These are phyloP conservation scores for Ptiloglossa arizonensis DNA, from an alignment of 1,140 invertebrate genomes.

Conservation along the genomic window DNA sequence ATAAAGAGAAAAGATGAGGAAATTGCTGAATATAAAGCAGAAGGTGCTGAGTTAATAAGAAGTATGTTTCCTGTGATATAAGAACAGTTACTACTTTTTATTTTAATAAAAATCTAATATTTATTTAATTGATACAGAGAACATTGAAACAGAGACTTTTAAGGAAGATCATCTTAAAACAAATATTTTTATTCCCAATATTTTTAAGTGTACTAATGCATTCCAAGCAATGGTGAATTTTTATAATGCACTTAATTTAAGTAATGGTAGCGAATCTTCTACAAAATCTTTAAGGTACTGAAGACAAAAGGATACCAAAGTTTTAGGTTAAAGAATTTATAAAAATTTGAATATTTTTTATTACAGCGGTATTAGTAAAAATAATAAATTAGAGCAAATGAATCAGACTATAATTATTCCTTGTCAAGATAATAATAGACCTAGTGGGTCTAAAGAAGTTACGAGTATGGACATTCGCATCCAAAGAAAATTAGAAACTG, in stretches of 20 bases:
- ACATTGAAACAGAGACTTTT: slow-evolving; percentile 72
- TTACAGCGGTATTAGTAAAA: neutral
- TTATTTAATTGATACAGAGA: slow-evolving; percentile 56
- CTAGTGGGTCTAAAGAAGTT: neutral
- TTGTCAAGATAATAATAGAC: neutral
- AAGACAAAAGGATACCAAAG: neutral
- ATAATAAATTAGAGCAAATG: neutral
- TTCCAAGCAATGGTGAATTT: slow-evolving; percentile 53
- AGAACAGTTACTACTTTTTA: neutral
- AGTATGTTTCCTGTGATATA: slow-evolving; percentile 54
- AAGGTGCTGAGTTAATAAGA: slow-evolving; percentile 72
- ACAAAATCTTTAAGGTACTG: slow-evolving; percentile 24
- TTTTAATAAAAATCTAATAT: slow-evolving; percentile 10
- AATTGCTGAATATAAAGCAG: slow-evolving; percentile 76
- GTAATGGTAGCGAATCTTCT: neutral
- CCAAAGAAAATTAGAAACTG: neutral
- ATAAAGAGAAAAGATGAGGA: slow-evolving; percentile 75
- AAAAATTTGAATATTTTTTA: neutral
- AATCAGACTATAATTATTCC: neutral
- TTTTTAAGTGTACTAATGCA: slow-evolving; percentile 26
- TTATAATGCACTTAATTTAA: slow-evolving; percentile 40
- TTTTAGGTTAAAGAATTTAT: neutral
- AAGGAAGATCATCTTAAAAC: slow-evolving; percentile 59
- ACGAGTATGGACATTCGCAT: neutral
- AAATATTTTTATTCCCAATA: slow-evolving; percentile 7